A percentile compares a stretch with the other conserved stretches of the same genome.
Evolutionary conservation across 2,888 invertebrate genomes (phyloP).

Genomic region (Corbicula japonica): DNA sequence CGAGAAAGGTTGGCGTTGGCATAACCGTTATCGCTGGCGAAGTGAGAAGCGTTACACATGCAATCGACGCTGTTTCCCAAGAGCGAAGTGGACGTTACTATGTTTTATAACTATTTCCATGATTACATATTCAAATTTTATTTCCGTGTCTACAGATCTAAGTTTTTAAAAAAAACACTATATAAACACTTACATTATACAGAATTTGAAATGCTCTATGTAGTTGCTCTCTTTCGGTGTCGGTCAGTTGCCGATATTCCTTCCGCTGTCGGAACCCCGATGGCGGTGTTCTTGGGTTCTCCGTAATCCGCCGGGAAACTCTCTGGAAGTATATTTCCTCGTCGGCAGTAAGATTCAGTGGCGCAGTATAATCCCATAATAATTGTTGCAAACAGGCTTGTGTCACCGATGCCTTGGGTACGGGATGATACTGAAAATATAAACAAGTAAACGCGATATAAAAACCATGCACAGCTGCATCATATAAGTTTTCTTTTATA

Average conservation of each 20-base stretch:
- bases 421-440: constrained; percentile 27
- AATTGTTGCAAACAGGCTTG: constrained; percentile 41
- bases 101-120: too few relatives aligned
- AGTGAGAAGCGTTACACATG: too few relatives aligned
- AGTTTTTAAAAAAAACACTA: neutral
- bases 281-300: constrained; percentile 7
- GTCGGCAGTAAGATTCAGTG: constrained; percentile 24
- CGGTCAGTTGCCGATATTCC: constrained; percentile 40
- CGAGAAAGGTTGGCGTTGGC: too few relatives aligned
- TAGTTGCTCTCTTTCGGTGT: constrained; percentile 26
- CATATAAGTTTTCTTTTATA: neutral
- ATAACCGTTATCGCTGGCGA: too few relatives aligned
- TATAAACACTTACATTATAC: constrained; percentile 34
- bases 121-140: too few relatives aligned
- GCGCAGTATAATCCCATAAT: constrained; percentile 24
- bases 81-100: too few relatives aligned
- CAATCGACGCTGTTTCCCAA: too few relatives aligned
- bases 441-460: neutral
- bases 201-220: constrained; percentile 48
- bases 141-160: too few relatives aligned
- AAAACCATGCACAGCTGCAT: neutral
- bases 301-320: constrained; percentile 19
- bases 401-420: constrained; percentile 16
- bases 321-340: constrained; percentile 29
- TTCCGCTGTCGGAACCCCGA: constrained; percentile 34